phyloP scores from a whole-genome alignment of 2,888 invertebrate genomes.

The Ormyrus rosae region DNA sequence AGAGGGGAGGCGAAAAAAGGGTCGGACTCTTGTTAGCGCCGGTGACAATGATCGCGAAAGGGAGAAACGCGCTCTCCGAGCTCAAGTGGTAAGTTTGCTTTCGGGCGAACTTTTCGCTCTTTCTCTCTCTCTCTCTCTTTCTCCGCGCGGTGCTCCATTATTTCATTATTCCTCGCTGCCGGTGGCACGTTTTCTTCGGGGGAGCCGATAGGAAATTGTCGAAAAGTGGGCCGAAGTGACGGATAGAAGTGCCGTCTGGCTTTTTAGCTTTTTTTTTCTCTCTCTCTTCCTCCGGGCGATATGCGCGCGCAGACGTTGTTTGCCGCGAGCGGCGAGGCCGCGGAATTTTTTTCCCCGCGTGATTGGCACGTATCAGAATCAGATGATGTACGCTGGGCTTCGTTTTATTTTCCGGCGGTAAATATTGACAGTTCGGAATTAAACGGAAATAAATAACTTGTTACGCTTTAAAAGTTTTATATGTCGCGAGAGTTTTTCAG shows the following conservation, averaged over 20 bases:
- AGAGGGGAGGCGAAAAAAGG: constrained; percentile 9
- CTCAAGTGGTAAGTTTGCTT: constrained; percentile 48
- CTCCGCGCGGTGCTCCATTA: constrained; percentile 12
- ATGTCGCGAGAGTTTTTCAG: background rate
- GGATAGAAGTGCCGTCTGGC: background rate
- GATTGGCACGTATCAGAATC: constrained; percentile 17
- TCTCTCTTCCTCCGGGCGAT: background rate
- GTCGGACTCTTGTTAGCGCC: constrained; percentile 41
- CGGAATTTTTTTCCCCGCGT: background rate
- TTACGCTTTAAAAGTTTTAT: background rate
- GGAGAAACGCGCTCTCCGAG: background rate
- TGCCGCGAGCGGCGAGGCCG: too few species aligned
- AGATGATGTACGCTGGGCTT: background rate
- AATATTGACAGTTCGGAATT: constrained; percentile 20
- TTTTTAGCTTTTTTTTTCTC: background rate
- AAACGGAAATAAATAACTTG: background rate
- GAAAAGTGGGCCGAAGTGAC: constrained; percentile 7
- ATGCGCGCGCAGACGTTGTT: background rate
- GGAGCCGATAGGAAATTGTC: constrained; percentile 6
- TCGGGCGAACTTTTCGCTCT: constrained; percentile 19
- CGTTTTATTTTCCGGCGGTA: constrained; percentile 2
- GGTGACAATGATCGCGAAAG: constrained; percentile 45
- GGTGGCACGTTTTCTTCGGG: background rate
- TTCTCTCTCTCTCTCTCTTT: too few species aligned
- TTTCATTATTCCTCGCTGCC: constrained; percentile 37